phyloP scores from a whole-genome alignment of 1,140 invertebrate species.

The Calliphora vicina region DNA sequence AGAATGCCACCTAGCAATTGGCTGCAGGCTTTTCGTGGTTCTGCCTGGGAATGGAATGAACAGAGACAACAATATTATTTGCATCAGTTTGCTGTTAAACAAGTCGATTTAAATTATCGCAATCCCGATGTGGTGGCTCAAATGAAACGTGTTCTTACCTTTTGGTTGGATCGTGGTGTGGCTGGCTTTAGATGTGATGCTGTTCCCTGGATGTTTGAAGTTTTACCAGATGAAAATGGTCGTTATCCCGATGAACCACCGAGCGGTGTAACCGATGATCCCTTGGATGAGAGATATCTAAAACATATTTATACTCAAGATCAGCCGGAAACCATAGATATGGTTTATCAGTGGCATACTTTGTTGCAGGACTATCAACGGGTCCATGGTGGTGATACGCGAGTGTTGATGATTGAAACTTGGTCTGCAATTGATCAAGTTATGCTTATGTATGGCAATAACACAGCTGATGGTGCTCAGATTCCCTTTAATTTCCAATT shows the following conservation, averaged over 20 bases:
- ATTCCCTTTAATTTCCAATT: slow-evolving; percentile 71
- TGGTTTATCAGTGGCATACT: slow-evolving; percentile 69
- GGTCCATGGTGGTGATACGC: slow-evolving; percentile 60
- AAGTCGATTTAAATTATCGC: slow-evolving; percentile 78
- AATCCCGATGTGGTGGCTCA: slow-evolving; percentile 70
- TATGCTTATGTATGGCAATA: slow-evolving; percentile 69
- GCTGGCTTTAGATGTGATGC: slow-evolving; percentile 79
- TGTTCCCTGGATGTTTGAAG: slow-evolving; percentile 69
- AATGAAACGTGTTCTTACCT: slow-evolving; percentile 74
- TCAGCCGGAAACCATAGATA: slow-evolving; percentile 68
- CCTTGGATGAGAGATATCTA: slow-evolving; percentile 67
- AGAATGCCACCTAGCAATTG: slow-evolving; percentile 73
- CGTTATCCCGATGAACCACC: slow-evolving; percentile 68
- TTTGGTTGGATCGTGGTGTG: slow-evolving; percentile 78
- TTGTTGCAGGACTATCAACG: slow-evolving; percentile 67
- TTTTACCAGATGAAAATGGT: slow-evolving; percentile 62
- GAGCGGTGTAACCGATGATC: slow-evolving; percentile 60
- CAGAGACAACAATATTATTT: slow-evolving; percentile 72
- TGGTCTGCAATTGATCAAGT: slow-evolving; percentile 64
- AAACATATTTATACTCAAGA: slow-evolving; percentile 73
- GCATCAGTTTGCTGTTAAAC: slow-evolving; percentile 70
- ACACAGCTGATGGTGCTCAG: slow-evolving; percentile 65
- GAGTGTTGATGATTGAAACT: slow-evolving; percentile 79
- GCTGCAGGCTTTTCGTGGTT: slow-evolving; percentile 67
- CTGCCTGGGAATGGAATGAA: slow-evolving; percentile 71